Base-by-base conservation (phyloP, 1,140 invertebrate genomes). In the Camponotus floridanus region DNA sequence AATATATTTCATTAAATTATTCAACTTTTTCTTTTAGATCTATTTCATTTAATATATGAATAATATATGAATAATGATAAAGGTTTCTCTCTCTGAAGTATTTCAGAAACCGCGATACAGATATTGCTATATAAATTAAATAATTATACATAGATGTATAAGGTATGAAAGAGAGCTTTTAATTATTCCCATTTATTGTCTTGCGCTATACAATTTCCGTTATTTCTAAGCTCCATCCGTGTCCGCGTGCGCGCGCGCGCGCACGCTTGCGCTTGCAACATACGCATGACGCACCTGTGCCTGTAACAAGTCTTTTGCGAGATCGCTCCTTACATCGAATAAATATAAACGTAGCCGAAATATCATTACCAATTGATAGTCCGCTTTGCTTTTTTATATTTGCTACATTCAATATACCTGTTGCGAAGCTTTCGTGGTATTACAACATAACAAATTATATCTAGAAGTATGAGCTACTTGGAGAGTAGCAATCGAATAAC, bases 141-240 rank as follows among this genome's bases (percentile, higher is more conserved):
- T 67, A 39, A 36, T 15, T 36, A 36, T 36, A 61, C 7, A 39
- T 67, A 67, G 7, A 39, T 62, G 67, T 18, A 67, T 11, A 67
- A 21, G 15, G 2, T 45, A 26, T 6, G 4, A 68, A 5, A 55
- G 21, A 55, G 4, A 79, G 4, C 3, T 76, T 91, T 92, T 92
- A 92, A 90, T 92, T 87, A 93, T 91, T 94, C 93, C 89, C 76
- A 91, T 94, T 94, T 94, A 94, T 94, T 94, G 88, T 65, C 21
- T 92, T 92, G 93, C 90, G 89, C 90, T 93, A 93, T 74, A 83
- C 91, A 93, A 92, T 92, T 92, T 92, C 87, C 85, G 91, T 85
- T 42, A 73, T 48, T 67, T 80, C 67, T 59, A 21, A 78, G 90
- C 88, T 90, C 88, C 84, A 68, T 78, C 48, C 74, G 86, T 26